These are phyloP conservation scores for Hymenopus coronatus DNA, from an alignment of 2,888 invertebrate species.

Conservation along the genomic window DNA sequence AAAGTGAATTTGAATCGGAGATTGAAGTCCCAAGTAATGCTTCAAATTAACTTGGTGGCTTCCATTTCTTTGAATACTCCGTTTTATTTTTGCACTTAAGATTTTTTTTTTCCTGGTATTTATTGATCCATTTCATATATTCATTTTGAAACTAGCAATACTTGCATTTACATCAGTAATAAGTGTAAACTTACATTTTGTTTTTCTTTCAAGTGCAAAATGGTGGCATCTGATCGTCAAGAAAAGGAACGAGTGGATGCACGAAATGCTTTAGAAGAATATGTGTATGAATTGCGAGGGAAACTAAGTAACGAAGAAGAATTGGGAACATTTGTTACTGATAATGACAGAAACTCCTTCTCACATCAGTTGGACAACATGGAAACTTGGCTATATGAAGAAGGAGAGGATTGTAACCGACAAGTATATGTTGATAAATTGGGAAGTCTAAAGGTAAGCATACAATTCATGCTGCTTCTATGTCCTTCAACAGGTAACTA, in stretches of 20 bases:
- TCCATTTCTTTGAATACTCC: too few relatives aligned
- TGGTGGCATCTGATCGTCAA: slow-evolving; percentile 81
- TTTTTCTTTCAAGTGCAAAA: slow-evolving; percentile 58
- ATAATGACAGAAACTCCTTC: slow-evolving; percentile 63
- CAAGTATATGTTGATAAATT: slow-evolving; percentile 61
- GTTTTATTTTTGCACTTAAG: too few relatives aligned
- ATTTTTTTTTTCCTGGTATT: too few relatives aligned
- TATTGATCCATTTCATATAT: too few relatives aligned
- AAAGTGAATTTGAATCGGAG: too few relatives aligned
- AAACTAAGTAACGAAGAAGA: slow-evolving; percentile 77
- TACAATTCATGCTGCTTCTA: too few relatives aligned
- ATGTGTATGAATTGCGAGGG: slow-evolving; percentile 93
- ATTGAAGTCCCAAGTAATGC: too few relatives aligned
- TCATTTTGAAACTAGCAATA: too few relatives aligned
- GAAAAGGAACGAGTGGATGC: slow-evolving; percentile 95
- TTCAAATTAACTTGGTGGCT: too few relatives aligned
- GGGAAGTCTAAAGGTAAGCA: slow-evolving; percentile 49
- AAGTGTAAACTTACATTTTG: too few relatives aligned
- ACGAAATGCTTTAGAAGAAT: slow-evolving; percentile 96
- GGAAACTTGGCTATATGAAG: slow-evolving; percentile 97
- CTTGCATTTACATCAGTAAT: too few relatives aligned
- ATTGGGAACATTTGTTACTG: slow-evolving; percentile 71
- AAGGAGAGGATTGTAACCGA: slow-evolving; percentile 89
- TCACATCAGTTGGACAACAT: slow-evolving; percentile 72
- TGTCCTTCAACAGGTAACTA: too few relatives aligned